Evolutionary conservation across 2,797 vertebrate species (phyloP), one percentile per base, ranked within the genome.

Genomic region (Cyprinella venusta): DNA sequence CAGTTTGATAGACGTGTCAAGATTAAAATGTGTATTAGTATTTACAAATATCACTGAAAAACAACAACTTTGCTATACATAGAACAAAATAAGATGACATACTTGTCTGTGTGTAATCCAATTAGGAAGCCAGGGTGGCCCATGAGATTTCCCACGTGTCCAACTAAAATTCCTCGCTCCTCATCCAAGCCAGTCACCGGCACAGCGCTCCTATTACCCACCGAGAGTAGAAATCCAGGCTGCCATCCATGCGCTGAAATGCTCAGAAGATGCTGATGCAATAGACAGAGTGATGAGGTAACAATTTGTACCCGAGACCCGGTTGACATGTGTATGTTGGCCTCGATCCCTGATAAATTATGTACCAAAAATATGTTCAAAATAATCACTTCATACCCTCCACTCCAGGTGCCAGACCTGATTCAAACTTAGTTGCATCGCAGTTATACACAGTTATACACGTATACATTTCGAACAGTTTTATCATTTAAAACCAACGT

Each of bases 121-220:
- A 88, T 88, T 88, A 87, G 86, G 86, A 69, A 82, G 82, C 79
- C 82, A 80, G 81, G 70, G 81, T 84, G 86, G 83, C 87, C 82
- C 87, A n/a, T 63, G 82, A 87, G 87, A 77, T 75, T 54, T 81
- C 87, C 86, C 87, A 88, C 85, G 76, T 88, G 87, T 87, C 87
- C 86, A 76, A 85, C 84, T 86, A 88, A 88, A 87, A 86, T 85
- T 80, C 86, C 83, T 68, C 76, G 54, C 72, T 82, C 81, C 82
- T 64, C 59, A 74, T 69, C 65, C 81, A 56, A 79, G 84, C 86
- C 86, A 85, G 85, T 88, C 86, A 85, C 71, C 68, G 82, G 81
- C 84, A 36, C 68, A 61, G 80, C 38, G 33, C 76, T 84, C 86
- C 86, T 77, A 87, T 88, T 88, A 88, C 84, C 84, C 80, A 81